Base-by-base conservation (phyloP, 2,888 invertebrate species). In the Tenodera sinensis region DNA sequence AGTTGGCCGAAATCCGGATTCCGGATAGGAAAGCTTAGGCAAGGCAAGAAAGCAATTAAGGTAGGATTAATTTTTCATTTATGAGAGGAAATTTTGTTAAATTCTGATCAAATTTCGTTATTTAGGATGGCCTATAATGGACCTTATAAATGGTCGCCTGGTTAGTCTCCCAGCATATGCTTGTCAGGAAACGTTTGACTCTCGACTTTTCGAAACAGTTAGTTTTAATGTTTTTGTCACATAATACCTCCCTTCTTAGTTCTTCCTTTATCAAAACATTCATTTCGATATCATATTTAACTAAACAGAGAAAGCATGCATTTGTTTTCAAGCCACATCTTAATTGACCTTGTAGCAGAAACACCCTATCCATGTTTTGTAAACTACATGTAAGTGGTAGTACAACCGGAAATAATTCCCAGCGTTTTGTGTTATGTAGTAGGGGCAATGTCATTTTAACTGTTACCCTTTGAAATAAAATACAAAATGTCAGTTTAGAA, bases 1-100 rank as follows among this genome's bases (percentile, higher is more conserved):
- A 81, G 71, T 86, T 83, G 83, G 82, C 34, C 6, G 20, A 82
- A 87, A 27, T 87, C 81, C 87, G 87, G 87, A 87, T 87, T 87
- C 87, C 87, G 87, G 34, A 84, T 71, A 20, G 14, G 84, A 83
- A 54, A 83, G 84, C 42, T n/a, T 30, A 88, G 28, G 25, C 14
- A 88, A 84, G 84, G 54, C 84, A 30, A 71, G 25, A 71, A 71
- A 71, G 20, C 2, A 71, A 71, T 71, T 6, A 71, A 71, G 54
- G 54, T 71, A 71, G 54, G 54, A 20, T 71, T 20, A 20, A 71
- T 20, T 71, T 71, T 3, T 71, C 1, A 14, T 0, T 4, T 20
- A 14, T 20, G 20, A 71, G 6, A 71, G 15, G 54, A 15, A 15
- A 71, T 15, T 25, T 25, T 71, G 15, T 4, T 20, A 71, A 71